Conservation (phyloP, 2,797 vertebrate genomes). For the Onychomys torridus region DNA sequence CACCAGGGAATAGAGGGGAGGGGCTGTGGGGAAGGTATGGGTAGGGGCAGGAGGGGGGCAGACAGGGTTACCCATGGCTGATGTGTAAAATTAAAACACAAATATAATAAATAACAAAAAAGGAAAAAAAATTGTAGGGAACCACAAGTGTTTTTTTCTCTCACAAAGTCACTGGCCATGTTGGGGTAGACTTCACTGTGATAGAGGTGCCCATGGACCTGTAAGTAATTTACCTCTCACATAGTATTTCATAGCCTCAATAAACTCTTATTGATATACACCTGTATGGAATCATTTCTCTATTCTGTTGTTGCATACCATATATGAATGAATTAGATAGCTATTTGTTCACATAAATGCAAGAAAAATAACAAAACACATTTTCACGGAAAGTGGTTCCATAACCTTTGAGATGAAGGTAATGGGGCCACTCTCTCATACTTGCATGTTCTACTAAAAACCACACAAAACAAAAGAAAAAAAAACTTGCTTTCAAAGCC, state of each 20-base stretch:
- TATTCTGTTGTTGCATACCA: background rate
- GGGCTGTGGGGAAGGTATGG: too few species aligned
- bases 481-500: background rate
- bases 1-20: too few species aligned
- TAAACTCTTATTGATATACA: background rate
- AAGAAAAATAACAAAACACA: background rate
- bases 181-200: background rate
- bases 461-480: too few species aligned
- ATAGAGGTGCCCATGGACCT: background rate
- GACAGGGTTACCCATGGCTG: too few species aligned
- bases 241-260: background rate
- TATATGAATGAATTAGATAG: background rate
- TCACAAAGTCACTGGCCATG: background rate
- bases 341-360: background rate
- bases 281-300: background rate
- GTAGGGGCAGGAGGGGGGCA: too few species aligned
- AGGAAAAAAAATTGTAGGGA: too few species aligned
- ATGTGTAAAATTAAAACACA: too few species aligned
- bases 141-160: background rate
- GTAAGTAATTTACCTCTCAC: background rate
- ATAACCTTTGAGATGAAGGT: background rate
- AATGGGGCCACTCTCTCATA: background rate
- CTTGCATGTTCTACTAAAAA: background rate
- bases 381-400: background rate
- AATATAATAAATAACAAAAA: too few species aligned